These are phyloP conservation scores for Cyprinella venusta DNA, from an alignment of 2,797 vertebrate species.

Conservation along the genomic window DNA sequence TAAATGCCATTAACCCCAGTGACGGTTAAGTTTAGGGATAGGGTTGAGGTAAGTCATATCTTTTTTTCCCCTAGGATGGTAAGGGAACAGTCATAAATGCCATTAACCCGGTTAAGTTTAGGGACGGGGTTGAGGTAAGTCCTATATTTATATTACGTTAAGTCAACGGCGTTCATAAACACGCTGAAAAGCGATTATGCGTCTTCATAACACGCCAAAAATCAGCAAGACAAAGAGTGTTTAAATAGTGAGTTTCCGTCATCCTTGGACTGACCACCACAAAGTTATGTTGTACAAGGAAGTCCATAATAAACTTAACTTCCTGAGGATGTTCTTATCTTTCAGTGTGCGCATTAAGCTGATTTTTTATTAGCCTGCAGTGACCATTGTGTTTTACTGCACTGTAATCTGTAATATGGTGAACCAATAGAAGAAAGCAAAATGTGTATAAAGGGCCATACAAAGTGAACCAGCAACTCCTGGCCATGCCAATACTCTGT, in stretches of 20 bases:
- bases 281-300: neutral
- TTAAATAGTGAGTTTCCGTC: neutral
- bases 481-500: conserved; percentile 43
- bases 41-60: no score
- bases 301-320: conserved; percentile 22
- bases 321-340: conserved; percentile 21
- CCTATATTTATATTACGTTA: no score
- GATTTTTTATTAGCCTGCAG: neutral
- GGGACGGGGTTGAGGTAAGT: no score
- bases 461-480: conserved; percentile 18
- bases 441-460: conserved; percentile 2
- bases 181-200: no score
- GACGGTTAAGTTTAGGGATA: no score
- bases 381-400: conserved; percentile 2
- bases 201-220: no score
- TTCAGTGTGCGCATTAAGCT: conserved; percentile 10
- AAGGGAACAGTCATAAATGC: no score
- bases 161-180: no score
- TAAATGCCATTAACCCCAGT: no score
- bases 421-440: neutral
- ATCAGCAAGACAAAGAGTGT: neutral
- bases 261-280: neutral
- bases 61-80: no score
- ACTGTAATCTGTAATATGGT: neutral
- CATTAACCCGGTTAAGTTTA: no score